Conservation (phyloP, 2,888 invertebrate species). For the Thumatha senex region DNA sequence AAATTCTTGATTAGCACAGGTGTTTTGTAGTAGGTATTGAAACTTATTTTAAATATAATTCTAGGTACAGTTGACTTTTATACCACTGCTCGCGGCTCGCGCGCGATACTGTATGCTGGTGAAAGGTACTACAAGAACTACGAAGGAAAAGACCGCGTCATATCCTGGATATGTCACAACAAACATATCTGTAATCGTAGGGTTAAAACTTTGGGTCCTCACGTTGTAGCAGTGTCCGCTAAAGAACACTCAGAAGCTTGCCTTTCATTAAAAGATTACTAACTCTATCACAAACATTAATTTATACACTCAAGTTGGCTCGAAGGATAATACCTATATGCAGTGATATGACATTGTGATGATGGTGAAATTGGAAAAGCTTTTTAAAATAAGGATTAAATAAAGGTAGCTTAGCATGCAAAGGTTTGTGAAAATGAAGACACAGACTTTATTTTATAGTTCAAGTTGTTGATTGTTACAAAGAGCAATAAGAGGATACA, state of each 20-base stretch:
- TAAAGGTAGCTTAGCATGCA: too few species aligned
- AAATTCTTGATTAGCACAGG: too few species aligned
- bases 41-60: not conserved
- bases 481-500: too few species aligned
- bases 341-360: too few species aligned
- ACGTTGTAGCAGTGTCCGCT: conserved; percentile 12
- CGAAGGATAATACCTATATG: not conserved
- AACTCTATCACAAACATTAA: not conserved
- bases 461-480: too few species aligned
- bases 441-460: too few species aligned
- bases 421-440: too few species aligned
- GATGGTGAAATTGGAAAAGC: too few species aligned
- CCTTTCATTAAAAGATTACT: not conserved
- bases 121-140: conserved; percentile 43
- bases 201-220: conserved; percentile 16
- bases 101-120: conserved; percentile 28
- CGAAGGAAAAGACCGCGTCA: conserved; percentile 18
- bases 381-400: too few species aligned
- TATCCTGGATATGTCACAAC: conserved; percentile 38
- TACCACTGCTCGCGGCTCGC: conserved; percentile 29
- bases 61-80: conserved; percentile 27
- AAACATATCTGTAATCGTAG: conserved; percentile 29
- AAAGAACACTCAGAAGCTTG: conserved; percentile 23
- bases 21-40: not conserved
- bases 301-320: not conserved